Percentiles rank a stretch among this genome's conserved stretches.
Evolutionary conservation across 2,113 vertebrate genomes (phyloP).

Genomic region (Ceratotherium simum): DNA sequence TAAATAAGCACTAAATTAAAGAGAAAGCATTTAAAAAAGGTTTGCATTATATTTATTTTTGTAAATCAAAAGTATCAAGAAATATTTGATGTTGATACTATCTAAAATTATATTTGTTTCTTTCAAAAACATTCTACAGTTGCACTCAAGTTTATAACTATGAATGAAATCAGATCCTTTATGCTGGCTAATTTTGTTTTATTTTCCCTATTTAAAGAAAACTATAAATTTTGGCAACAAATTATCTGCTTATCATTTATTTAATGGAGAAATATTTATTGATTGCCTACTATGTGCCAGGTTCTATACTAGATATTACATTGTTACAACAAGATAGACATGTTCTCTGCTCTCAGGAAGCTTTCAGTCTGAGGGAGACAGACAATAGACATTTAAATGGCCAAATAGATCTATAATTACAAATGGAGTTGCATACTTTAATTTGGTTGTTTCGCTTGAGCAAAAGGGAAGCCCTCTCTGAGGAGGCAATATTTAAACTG

Average conservation of each 20-base stretch:
- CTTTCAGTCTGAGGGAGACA: background rate
- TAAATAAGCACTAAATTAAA: background rate
- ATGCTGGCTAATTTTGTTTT: background rate
- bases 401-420: background rate
- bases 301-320: background rate
- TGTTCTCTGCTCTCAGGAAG: background rate
- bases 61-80: background rate
- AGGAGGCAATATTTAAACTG: background rate
- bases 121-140: background rate
- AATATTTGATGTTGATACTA: background rate
- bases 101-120: slow-evolving; percentile 35
- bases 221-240: background rate
- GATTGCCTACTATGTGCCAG: background rate
- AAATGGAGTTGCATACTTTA: background rate
- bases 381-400: background rate
- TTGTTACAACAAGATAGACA: slow-evolving; percentile 17
- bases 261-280: background rate
- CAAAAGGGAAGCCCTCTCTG: background rate
- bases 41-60: background rate
- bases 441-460: background rate
- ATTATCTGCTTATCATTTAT: slow-evolving; percentile 1
- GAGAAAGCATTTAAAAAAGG: slow-evolving; percentile 1
- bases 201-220: slow-evolving; percentile 10
- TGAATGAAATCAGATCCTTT: background rate
- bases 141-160: slow-evolving; percentile 15